phyloP scores from a whole-genome alignment of 2,797 vertebrate genomes.

The Fringilla coelebs region DNA sequence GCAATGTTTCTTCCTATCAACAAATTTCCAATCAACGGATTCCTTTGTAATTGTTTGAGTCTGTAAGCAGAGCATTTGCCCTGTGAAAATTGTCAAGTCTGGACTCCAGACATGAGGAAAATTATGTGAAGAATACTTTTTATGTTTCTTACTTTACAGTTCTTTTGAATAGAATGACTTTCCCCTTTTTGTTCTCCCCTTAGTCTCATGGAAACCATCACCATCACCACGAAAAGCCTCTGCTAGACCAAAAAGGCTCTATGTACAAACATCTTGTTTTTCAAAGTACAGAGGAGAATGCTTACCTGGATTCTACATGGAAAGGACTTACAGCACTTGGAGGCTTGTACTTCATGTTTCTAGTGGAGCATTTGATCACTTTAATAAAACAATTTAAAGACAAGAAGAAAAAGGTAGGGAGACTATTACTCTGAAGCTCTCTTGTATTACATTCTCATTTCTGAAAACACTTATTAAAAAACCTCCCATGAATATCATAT shows the following conservation, averaged over 20 bases:
- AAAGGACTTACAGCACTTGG: slow-evolving; percentile 91
- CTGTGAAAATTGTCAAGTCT: neutral
- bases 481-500: neutral
- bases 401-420: slow-evolving; percentile 92
- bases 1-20: neutral
- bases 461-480: neutral
- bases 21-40: neutral
- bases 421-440: neutral
- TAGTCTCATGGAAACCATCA: slow-evolving; percentile 80
- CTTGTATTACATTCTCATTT: neutral
- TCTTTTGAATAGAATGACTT: neutral
- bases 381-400: slow-evolving; percentile 98
- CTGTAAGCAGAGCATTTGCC: neutral
- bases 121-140: neutral
- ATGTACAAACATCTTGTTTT: slow-evolving; percentile 71
- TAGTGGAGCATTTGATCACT: slow-evolving; percentile 95
- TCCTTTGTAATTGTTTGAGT: neutral
- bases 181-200: neutral
- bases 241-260: slow-evolving; percentile 64
- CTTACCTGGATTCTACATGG: slow-evolving; percentile 88
- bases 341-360: slow-evolving; percentile 97
- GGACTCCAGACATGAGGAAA: neutral
- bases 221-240: slow-evolving; percentile 70
- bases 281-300: slow-evolving; percentile 70
- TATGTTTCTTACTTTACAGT: neutral